Evolutionary conservation across 2,113 vertebrate genomes (phyloP).

Genomic region (Ammodytes marinus): DNA sequence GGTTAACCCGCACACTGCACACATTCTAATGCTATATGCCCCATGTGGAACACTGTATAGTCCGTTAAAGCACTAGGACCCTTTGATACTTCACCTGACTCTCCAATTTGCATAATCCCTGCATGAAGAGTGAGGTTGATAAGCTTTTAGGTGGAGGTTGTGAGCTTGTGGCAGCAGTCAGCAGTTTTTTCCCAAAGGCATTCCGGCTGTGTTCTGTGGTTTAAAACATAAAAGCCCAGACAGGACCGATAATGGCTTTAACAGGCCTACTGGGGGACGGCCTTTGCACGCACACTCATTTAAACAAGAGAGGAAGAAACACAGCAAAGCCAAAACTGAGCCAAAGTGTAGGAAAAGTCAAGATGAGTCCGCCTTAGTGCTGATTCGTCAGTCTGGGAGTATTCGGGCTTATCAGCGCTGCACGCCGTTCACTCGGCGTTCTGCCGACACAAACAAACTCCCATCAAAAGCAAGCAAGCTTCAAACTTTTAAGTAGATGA

Average conservation of each 20-base stretch:
- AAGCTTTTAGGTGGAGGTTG: conserved; percentile 62
- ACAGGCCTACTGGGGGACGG: conserved; percentile 43
- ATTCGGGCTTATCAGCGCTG: conserved; percentile 26
- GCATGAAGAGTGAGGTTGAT: conserved; percentile 51
- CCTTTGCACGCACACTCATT: conserved; percentile 42
- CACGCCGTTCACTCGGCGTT: conserved; percentile 20
- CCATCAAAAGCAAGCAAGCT: not conserved
- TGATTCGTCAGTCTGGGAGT: conserved; percentile 51
- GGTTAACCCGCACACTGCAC: not conserved
- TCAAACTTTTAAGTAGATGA: conserved; percentile 62
- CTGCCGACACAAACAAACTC: conserved; percentile 53
- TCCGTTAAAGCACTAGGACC: conserved; percentile 26
- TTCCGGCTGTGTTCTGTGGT: conserved; percentile 34
- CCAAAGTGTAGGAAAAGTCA: conserved; percentile 50
- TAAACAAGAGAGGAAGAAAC: conserved; percentile 41
- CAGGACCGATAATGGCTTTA: conserved; percentile 64
- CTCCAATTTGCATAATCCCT: conserved; percentile 69
- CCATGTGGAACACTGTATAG: not conserved
- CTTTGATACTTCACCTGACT: conserved; percentile 58
- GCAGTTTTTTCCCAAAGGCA: conserved; percentile 62
- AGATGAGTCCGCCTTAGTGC: conserved; percentile 49
- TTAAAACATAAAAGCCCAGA: conserved; percentile 67
- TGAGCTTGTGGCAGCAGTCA: conserved; percentile 65
- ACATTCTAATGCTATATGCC: conserved; percentile 10
- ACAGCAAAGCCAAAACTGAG: conserved; percentile 24